A percentile compares a stretch with the other conserved stretches of the same genome.
Evolutionary conservation across 1,140 invertebrate species (phyloP).

Genomic region (fruit fly (Drosophila melanogaster)): Release_6_plus_ISO1_MT NT_037436.4:20746501-20747000

Average conservation of each 20-base stretch:
- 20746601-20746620: too few relatives aligned
- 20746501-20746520: conserved; percentile 24
- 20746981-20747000: background rate
- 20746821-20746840: background rate
- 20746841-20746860: background rate
- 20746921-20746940: conserved; percentile 46
- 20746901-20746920: conserved; percentile 27
- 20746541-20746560: conserved; percentile 26
- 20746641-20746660: too few relatives aligned
- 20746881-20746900: conserved; percentile 24
- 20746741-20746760: background rate
- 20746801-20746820: background rate
- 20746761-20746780: too few relatives aligned
- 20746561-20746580: conserved; percentile 33
- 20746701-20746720: too few relatives aligned
- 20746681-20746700: too few relatives aligned
- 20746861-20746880: background rate
- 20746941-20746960: conserved; percentile 21
- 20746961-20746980: conserved; percentile 17
- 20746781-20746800: background rate
- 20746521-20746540: conserved; percentile 33
- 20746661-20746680: too few relatives aligned
- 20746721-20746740: background rate
- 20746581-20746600: background rate
- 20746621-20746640: too few relatives aligned